Evolutionary conservation across 2,113 vertebrate species (phyloP).

Genomic region (Paramisgurnus dabryanus): DNA sequence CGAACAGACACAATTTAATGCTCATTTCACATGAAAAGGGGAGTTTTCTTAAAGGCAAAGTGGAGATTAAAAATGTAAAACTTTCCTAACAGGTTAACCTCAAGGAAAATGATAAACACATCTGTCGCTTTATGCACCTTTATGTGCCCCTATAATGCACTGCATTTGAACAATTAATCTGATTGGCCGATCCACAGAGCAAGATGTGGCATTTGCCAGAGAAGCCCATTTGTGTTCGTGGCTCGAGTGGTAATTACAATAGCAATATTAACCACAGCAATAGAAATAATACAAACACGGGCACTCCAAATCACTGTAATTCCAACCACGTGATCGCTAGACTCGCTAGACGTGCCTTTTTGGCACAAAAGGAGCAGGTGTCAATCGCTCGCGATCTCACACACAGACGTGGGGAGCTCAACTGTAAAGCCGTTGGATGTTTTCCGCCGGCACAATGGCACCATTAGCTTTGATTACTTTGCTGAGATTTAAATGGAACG

Average conservation of each 20-base stretch:
- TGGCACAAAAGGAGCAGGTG: slow-evolving; percentile 87
- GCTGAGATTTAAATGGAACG: slow-evolving; percentile 59
- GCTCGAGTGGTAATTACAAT: slow-evolving; percentile 66
- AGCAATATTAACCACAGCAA: slow-evolving; percentile 60
- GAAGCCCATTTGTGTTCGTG: slow-evolving; percentile 61
- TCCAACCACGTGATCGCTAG: slow-evolving; percentile 66
- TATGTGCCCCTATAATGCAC: slow-evolving; percentile 64
- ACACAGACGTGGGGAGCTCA: slow-evolving; percentile 51
- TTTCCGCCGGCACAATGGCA: slow-evolving; percentile 67
- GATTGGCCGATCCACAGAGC: slow-evolving; percentile 59
- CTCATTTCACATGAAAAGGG: too few species aligned
- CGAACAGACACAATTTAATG: too few species aligned
- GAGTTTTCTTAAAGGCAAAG: too few species aligned
- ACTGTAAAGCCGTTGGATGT: slow-evolving; percentile 66
- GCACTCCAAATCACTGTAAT: slow-evolving; percentile 72
- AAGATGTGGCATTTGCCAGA: slow-evolving; percentile 27
- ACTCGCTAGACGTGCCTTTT: slow-evolving; percentile 65
- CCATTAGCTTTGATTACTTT: slow-evolving; percentile 75
- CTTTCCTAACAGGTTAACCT: too few species aligned
- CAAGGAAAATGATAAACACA: background rate
- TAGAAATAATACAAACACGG: slow-evolving; percentile 63
- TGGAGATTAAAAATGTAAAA: too few species aligned
- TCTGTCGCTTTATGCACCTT: background rate
- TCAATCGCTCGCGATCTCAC: slow-evolving; percentile 68
- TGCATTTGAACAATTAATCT: slow-evolving; percentile 67